Conservation (phyloP, 2,888 invertebrate species). For the Drosophila eohydei region DNA sequence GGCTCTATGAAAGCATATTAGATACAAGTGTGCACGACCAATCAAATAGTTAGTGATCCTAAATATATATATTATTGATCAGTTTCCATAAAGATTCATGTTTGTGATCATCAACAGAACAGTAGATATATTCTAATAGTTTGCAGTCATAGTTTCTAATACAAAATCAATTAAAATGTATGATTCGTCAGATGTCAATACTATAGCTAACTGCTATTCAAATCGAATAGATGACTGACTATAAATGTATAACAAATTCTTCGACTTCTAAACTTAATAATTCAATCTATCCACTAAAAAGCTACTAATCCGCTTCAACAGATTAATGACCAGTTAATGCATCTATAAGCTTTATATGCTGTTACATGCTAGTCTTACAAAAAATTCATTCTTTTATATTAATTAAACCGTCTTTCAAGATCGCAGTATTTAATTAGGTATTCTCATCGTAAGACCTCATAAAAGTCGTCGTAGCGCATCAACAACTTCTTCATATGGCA, state of each 20-base stretch:
- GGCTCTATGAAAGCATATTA: background rate
- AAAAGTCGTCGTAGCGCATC: conserved; percentile 21
- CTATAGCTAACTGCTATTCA: too few species aligned
- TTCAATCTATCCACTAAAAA: too few species aligned
- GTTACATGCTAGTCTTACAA: background rate
- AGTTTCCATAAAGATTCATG: background rate
- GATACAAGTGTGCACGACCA: background rate
- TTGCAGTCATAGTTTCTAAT: background rate
- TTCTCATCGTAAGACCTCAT: background rate
- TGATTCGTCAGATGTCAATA: background rate
- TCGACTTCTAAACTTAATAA: too few species aligned
- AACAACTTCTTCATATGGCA: conserved; percentile 25
- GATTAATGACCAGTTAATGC: background rate
- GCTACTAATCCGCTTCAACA: background rate
- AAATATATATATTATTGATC: background rate
- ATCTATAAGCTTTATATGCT: background rate
- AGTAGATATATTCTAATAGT: too few species aligned
- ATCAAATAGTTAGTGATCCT: background rate
- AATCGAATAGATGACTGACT: background rate
- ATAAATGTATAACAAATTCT: too few species aligned
- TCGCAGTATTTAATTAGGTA: background rate
- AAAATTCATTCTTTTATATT: background rate
- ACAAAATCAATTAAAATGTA: background rate
- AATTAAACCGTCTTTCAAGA: background rate
- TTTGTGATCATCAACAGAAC: too few species aligned